Conservation (phyloP, 2,888 invertebrate genomes). For the Eurytoma adleriae region DNA sequence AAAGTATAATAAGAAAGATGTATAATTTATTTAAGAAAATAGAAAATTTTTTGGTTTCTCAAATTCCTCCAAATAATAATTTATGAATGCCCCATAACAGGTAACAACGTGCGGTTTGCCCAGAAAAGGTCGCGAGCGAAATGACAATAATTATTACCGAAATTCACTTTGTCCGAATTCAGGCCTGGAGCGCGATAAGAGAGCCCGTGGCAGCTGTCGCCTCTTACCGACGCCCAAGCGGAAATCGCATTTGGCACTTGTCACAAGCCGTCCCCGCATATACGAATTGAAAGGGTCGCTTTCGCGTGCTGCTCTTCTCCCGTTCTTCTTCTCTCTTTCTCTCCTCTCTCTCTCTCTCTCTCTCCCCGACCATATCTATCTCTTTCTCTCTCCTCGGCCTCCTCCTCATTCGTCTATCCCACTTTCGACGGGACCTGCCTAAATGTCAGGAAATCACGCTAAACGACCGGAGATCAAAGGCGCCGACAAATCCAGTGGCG, state of each 20-base stretch:
- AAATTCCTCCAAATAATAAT: too few species aligned
- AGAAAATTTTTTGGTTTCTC: too few species aligned
- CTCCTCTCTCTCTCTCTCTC: background rate
- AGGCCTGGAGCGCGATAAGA: too few species aligned
- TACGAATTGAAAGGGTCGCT: background rate
- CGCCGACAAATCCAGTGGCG: constrained; percentile 75
- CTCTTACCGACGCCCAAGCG: background rate
- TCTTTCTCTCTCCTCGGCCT: constrained; percentile 5
- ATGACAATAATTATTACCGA: too few species aligned
- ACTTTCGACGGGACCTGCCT: constrained; percentile 63
- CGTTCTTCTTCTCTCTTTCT: background rate
- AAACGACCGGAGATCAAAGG: constrained; percentile 75
- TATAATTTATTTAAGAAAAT: too few species aligned
- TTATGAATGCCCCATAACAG: too few species aligned
- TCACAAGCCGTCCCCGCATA: background rate
- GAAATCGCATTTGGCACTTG: too few species aligned
- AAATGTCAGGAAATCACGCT: constrained; percentile 74
- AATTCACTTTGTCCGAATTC: too few species aligned
- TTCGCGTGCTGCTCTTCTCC: background rate
- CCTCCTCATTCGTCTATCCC: constrained; percentile 38
- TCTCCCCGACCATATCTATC: background rate
- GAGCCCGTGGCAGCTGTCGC: too few species aligned
- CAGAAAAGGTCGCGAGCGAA: too few species aligned
- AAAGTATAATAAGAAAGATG: too few species aligned
- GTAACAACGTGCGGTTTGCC: too few species aligned